These are phyloP conservation scores for Sisor rabdophorus DNA, from an alignment of 2,113 vertebrate genomes.

Conservation along the genomic window DNA sequence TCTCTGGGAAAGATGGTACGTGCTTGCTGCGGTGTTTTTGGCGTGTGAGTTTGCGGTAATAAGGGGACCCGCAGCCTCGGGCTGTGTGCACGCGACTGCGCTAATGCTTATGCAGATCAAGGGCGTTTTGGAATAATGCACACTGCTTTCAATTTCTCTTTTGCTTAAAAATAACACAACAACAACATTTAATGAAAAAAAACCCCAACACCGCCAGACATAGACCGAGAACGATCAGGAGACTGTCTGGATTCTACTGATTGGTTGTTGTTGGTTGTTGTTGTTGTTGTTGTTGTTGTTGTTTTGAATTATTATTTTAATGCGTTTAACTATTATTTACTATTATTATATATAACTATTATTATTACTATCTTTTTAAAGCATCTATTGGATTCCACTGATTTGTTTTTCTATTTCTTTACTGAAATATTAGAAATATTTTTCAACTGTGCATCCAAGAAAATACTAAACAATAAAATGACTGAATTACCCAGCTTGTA, in stretches of 20 bases:
- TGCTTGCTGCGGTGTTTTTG: conserved; percentile 63
- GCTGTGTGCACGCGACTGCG: conserved; percentile 50
- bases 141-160: conserved; percentile 12
- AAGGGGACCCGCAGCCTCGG: conserved; percentile 71
- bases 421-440: neutral
- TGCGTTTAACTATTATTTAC: no score
- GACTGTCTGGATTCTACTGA: no score
- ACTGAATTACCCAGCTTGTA: neutral
- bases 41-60: conserved; percentile 70
- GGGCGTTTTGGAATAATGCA: conserved; percentile 43
- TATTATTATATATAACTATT: no score
- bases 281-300: no score
- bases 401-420: neutral
- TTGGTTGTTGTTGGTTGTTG: no score
- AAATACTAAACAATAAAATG: neutral
- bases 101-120: conserved; percentile 58
- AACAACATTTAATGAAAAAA: neutral
- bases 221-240: neutral
- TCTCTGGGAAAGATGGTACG: conserved; percentile 63
- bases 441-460: neutral
- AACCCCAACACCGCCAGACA: neutral
- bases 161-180: conserved; percentile 24
- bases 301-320: no score
- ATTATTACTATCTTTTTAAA: no score
- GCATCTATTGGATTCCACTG: neutral